Base-by-base conservation (phyloP, 2,113 vertebrate species). In the Hoplias malabaricus region DNA sequence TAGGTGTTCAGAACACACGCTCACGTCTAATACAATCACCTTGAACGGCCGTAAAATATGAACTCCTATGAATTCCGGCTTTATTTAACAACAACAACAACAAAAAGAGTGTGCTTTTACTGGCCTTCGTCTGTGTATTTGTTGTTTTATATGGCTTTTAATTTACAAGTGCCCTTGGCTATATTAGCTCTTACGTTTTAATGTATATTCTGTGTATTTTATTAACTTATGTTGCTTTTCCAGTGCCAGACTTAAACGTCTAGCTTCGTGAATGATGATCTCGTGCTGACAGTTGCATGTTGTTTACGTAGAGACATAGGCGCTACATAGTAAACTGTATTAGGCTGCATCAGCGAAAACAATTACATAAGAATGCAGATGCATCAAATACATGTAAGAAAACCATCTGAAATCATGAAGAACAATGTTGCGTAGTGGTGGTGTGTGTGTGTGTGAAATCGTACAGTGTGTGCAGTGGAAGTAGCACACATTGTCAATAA, bases 371-470 rank as follows among this genome's bases (percentile, higher is more conserved):
- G 67, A 72, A 77, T 23, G n/a, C 48, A 19, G 25, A 36, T 19
- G 33, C n/a, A 57, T 25, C 19, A 16, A 9, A 27, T 8, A 69
- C 3, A 13, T 31, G 5, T 61, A 1, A 40, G 31, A 46, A 74
- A 29, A n/a, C 19, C 5, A 75, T 46, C 2, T 12, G 31, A 23
- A 71, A 12, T 12, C 43, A 70, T 9, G 38, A 79, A 88, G 59
- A 74, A n/a, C n/a, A n/a, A n/a, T n/a, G n/a, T n/a, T n/a, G n/a
- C n/a, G n/a, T n/a, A 69, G 84, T 90, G 86, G 80, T 71, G 83
- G 86, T 73, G 68, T 73, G 63, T 80, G 86, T 73, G 68, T 73
- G 63, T 80, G 85, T 88, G 81, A 83, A 85, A 25, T 68, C 63
- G 75, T 89, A 46, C 74, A 57, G 77, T 50, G 79, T 79, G 77